Evolutionary conservation across 2,797 vertebrate genomes (phyloP).

Genomic region (Neostethus bicornis): DNA sequence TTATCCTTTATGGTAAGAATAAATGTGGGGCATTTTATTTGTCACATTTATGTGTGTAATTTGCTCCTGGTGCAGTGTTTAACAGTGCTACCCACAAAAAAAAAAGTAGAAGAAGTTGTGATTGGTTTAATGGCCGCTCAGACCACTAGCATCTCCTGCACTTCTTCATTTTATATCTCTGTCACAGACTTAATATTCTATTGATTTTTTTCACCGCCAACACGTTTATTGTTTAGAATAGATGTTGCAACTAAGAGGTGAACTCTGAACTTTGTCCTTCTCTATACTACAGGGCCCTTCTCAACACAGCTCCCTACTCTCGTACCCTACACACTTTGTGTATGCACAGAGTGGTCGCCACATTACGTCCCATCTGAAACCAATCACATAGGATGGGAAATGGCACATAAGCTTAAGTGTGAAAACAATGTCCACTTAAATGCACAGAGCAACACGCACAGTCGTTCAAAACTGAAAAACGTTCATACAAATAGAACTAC

Average conservation of each 20-base stretch:
- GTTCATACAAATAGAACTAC: too few species aligned
- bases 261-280: not conserved
- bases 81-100: not conserved
- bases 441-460: too few species aligned
- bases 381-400: too few species aligned
- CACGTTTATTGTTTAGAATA: not conserved
- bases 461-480: too few species aligned
- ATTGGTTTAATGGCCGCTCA: not conserved
- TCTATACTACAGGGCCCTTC: too few species aligned
- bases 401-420: too few species aligned
- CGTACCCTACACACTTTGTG: too few species aligned
- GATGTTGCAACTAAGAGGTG: not conserved
- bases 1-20: not conserved
- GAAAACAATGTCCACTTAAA: too few species aligned
- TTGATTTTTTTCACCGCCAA: not conserved
- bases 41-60: not conserved
- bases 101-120: not conserved
- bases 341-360: too few species aligned
- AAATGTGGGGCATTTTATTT: not conserved
- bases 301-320: too few species aligned
- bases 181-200: not conserved
- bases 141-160: too few species aligned
- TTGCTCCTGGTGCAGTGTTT: not conserved
- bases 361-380: too few species aligned
- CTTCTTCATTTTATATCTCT: not conserved